Evolutionary conservation across 1,140 invertebrate genomes (phyloP).

Genomic region (Hestina assimilis): DNA sequence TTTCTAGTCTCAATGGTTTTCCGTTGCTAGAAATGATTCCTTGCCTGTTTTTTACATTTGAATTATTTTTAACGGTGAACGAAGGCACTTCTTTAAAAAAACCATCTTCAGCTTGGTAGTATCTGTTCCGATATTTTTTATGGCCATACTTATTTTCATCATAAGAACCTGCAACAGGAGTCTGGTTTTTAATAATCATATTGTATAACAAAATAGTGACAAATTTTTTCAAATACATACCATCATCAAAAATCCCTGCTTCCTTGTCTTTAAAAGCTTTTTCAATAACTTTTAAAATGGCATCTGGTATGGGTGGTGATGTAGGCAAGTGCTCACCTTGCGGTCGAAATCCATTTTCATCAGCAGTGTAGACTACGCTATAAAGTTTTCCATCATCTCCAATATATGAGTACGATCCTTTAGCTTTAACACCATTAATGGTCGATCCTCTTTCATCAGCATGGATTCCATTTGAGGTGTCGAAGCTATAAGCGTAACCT

Average conservation of each 20-base stretch:
- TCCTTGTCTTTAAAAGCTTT: slow-evolving; percentile 52
- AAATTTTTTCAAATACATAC: slow-evolving; percentile 34
- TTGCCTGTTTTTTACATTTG: not conserved
- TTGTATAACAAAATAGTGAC: not conserved
- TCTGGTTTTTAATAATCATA: not conserved
- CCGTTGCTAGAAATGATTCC: not conserved
- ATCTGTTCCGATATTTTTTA: slow-evolving; percentile 36
- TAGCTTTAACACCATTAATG: slow-evolving; percentile 64
- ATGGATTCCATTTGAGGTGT: slow-evolving; percentile 82
- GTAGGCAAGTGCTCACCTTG: slow-evolving; percentile 89
- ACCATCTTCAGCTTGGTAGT: not conserved
- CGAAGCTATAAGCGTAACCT: slow-evolving; percentile 79
- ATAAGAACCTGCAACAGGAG: slow-evolving; percentile 50
- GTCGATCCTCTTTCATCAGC: slow-evolving; percentile 78
- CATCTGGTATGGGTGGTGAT: slow-evolving; percentile 79
- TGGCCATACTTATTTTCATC: slow-evolving; percentile 60
- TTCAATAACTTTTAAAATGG: slow-evolving; percentile 75
- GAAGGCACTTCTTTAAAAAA: not conserved
- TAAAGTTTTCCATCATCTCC: slow-evolving; percentile 82
- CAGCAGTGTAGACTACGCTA: slow-evolving; percentile 83
- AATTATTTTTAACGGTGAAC: not conserved
- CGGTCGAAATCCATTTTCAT: slow-evolving; percentile 80
- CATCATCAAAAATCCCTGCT: slow-evolving; percentile 52
- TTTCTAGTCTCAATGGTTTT: not conserved
- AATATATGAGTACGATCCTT: slow-evolving; percentile 81